Evolutionary conservation across 2,113 vertebrate species (phyloP), one percentile per base, ranked within the genome.

Genomic region (Azemiops feae): DNA sequence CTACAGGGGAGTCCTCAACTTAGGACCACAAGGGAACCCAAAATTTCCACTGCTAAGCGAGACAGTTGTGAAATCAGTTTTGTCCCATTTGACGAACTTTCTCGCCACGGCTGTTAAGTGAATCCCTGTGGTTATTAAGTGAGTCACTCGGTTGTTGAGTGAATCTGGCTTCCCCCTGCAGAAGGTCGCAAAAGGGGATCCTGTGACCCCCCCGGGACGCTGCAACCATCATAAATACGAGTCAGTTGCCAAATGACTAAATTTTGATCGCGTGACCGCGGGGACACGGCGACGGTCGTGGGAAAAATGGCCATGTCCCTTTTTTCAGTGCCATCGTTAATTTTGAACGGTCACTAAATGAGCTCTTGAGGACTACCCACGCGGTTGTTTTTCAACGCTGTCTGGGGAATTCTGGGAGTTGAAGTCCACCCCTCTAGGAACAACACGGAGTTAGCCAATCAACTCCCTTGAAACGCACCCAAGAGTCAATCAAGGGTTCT

Each of bases 171-270:
- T 27, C 27, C 58, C 10, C 58, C 1, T 3, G 25, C 8, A 9
- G 25, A 10, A 60, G 9, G 58, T 11, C 27, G 3, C 60, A 30
- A 64, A 64, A 14, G 60, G 27, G 60, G 60, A 64, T 64, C 60
- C 0, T 0, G 27, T 60, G 58, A 60, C 3, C 47, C 47, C 47
- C 8, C 1, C 0, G 9, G 3, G 60, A 64, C 1, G 0, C 0
- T 14, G 4, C 11, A 1, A 14, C 60, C 4, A 4, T 64, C 11
- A 14, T n/a, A n/a, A 64, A 14, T n/a, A 30, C 4, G 27, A 14
- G 11, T 64, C 60, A n/a, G 4, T 12, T 12, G 27, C 60, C 27
- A 27, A n/a, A 30, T 0, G 27, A 4, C 27, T 3, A 11, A 11
- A 10, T 4, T 2, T 12, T 12, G 60, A 64, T n/a, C 60, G 1